Percentiles rank a stretch among this genome's conserved stretches.
Conservation (phyloP, 2,113 vertebrate species). For the Ceyx margarethae region DNA sequence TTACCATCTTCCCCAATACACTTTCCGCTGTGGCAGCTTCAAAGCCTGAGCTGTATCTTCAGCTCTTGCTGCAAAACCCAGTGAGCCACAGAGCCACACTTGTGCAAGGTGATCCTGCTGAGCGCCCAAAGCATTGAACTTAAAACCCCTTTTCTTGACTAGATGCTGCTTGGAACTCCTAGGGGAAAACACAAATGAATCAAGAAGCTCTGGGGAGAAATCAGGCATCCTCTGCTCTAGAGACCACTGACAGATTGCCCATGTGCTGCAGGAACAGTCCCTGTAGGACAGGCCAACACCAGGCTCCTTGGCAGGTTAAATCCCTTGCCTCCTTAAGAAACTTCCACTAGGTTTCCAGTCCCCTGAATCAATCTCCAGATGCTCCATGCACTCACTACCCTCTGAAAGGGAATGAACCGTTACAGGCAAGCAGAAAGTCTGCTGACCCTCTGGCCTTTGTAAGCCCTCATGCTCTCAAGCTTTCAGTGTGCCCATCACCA, state of each 20-base stretch:
- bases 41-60: not conserved
- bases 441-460: not conserved
- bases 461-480: not conserved
- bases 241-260: not conserved
- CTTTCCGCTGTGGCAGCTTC: not conserved
- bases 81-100: not conserved
- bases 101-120: not conserved
- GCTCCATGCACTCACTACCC: not conserved
- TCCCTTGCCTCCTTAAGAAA: not conserved
- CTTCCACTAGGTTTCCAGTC: not conserved
- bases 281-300: not conserved
- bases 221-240: not conserved
- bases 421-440: not conserved
- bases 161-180: not conserved
- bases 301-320: not conserved
- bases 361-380: not conserved
- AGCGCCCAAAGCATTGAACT: not conserved
- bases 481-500: not conserved
- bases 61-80: not conserved
- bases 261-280: not conserved
- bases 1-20: not conserved
- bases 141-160: not conserved
- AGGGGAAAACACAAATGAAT: not conserved
- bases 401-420: not conserved
- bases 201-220: not conserved